These are phyloP conservation scores for Xanthia togata DNA, from an alignment of 2,888 invertebrate species.

Conservation along the genomic window DNA sequence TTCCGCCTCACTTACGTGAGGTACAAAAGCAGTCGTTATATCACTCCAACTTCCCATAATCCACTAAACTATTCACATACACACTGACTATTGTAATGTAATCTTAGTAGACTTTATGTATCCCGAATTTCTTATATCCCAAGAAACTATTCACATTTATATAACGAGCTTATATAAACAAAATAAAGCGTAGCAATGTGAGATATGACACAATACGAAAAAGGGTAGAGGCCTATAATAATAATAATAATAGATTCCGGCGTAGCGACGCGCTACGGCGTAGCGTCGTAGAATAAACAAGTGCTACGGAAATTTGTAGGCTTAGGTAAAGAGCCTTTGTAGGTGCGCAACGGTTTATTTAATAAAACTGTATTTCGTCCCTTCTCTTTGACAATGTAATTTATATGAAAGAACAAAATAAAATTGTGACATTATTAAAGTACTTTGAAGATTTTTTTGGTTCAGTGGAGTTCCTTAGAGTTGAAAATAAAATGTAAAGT, in stretches of 20 bases:
- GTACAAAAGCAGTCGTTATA: not conserved
- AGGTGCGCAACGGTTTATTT: slow-evolving; percentile 64
- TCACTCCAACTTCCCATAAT: slow-evolving; percentile 15
- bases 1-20: not conserved
- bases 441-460: slow-evolving; percentile 62
- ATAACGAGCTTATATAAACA: slow-evolving; percentile 59
- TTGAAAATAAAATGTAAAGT: slow-evolving; percentile 46
- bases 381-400: slow-evolving; percentile 63
- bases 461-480: slow-evolving; percentile 30
- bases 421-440: slow-evolving; percentile 50
- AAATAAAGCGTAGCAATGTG: slow-evolving; percentile 63
- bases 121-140: slow-evolving; percentile 26
- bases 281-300: slow-evolving; percentile 82
- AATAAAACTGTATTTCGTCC: slow-evolving; percentile 62
- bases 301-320: slow-evolving; percentile 80
- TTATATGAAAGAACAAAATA: slow-evolving; percentile 52
- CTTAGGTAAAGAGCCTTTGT: slow-evolving; percentile 62
- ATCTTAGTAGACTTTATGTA: not conserved
- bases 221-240: slow-evolving; percentile 70
- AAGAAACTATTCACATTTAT: slow-evolving; percentile 52
- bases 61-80: slow-evolving; percentile 38
- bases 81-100: not conserved
- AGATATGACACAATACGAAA: slow-evolving; percentile 68
- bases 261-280: slow-evolving; percentile 72
- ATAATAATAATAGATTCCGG: slow-evolving; percentile 72